Conservation (phyloP, 2,888 invertebrate genomes). For the Emesis furor region DNA sequence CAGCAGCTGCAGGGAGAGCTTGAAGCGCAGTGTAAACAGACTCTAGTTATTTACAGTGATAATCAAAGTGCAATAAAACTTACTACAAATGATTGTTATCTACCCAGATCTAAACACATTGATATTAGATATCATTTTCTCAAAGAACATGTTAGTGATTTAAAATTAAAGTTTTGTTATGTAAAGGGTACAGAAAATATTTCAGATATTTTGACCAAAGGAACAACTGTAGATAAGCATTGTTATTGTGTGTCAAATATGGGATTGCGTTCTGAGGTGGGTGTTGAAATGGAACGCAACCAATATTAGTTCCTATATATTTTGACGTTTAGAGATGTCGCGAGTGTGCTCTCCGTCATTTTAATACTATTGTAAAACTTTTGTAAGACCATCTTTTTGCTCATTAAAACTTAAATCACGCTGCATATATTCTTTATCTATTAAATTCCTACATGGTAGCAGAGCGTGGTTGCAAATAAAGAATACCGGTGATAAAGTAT, state of each 20-base stretch:
- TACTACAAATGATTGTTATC: neutral
- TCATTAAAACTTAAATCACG: no score
- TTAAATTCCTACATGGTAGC: slow-evolving; percentile 12
- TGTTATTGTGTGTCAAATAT: no score
- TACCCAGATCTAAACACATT: neutral
- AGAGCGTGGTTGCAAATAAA: neutral
- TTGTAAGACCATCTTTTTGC: slow-evolving; percentile 12
- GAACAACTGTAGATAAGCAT: no score
- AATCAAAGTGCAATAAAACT: neutral
- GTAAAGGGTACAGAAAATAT: neutral
- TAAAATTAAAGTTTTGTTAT: neutral
- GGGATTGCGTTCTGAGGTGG: no score
- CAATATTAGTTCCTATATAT: no score
- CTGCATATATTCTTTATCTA: neutral
- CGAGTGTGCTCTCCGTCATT: slow-evolving; percentile 65
- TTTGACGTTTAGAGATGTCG: no score
- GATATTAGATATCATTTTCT: neutral
- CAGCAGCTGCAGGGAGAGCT: neutral
- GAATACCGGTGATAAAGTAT: neutral
- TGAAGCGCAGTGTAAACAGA: neutral
- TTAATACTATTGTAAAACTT: slow-evolving; percentile 77
- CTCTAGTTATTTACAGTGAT: neutral
- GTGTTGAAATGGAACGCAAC: no score
- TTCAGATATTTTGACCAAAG: neutral
- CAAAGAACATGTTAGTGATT: neutral